A percentile compares a stretch with the other conserved stretches of the same genome.
Evolutionary conservation across 2,797 vertebrate species (phyloP).

Genomic region (Pipistrellus pygmaeus): DNA sequence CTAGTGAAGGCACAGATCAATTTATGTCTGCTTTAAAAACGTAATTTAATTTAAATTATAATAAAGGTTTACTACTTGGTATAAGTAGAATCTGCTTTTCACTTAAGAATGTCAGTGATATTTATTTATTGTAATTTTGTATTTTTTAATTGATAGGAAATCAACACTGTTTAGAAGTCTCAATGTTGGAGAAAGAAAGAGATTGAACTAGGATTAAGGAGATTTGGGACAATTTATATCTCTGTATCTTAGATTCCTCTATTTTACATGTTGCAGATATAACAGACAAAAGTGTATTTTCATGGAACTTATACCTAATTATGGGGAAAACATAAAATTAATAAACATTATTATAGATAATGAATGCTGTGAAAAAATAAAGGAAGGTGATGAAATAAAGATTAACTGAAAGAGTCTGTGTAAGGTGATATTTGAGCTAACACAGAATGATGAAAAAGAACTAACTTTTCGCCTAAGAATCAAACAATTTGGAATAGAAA

Average conservation of each 20-base stretch:
- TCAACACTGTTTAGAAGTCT: not conserved
- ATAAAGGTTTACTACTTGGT: not conserved
- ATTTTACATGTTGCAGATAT: not conserved
- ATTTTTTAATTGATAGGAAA: slow-evolving; percentile 42
- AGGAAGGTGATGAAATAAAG: not conserved
- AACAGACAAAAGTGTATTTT: not conserved
- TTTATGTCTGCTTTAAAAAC: slow-evolving; percentile 46
- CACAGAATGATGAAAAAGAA: not conserved
- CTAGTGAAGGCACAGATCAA: not conserved
- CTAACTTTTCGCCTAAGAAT: not conserved
- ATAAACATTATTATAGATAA: slow-evolving; percentile 36
- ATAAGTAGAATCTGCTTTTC: slow-evolving; percentile 60
- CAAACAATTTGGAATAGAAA: slow-evolving; percentile 14
- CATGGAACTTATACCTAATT: not conserved
- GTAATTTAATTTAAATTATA: slow-evolving; percentile 53
- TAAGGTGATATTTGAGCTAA: slow-evolving; percentile 10
- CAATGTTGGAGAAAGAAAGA: slow-evolving; percentile 28
- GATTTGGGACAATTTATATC: not conserved
- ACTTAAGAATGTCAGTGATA: slow-evolving; percentile 28
- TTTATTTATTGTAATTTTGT: slow-evolving; percentile 51
- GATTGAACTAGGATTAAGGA: not conserved
- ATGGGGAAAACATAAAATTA: slow-evolving; percentile 39
- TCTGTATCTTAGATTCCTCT: not conserved
- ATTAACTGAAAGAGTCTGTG: not conserved
- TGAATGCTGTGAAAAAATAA: slow-evolving; percentile 6